Evolutionary conservation across 2,113 vertebrate genomes (phyloP), one percentile per base, ranked within the genome.

Genomic region (Embiotoca jacksoni): DNA sequence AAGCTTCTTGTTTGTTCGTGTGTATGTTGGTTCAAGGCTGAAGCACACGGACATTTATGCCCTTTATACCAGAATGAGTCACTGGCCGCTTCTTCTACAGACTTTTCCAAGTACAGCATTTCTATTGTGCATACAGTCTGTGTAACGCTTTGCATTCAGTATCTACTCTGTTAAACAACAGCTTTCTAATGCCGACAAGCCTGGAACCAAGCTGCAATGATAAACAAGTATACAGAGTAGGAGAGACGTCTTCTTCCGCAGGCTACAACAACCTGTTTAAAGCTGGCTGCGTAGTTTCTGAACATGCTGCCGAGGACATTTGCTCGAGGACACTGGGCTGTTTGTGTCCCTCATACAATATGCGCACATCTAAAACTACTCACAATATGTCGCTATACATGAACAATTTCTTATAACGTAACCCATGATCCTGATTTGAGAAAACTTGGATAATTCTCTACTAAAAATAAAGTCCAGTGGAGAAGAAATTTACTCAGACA

Each of bases 121-220:
- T 58, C 36, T 67, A 36, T 33, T 44, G 14, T 32, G 32, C 23
- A 6, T 16, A 61, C 3, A 7, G 55, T 41, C 72, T 53, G 58
- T n/a, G 16, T 55, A 79, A 59, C 16, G 30, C 31, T 63, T 62
- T 54, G n/a, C 49, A 46, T 75, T 68, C 32, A 35, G 15, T 7
- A n/a, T 59, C 52, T 47, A 10, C 47, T 64, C 23, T 54, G 33
- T 66, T 52, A 59, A 63, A 77, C 52, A 58, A 64, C 55, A 32
- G 10, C 46, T 64, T 54, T 58, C 47, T 47, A 32, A 69, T 50
- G 57, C 52, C 58, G 47, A 41, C 52, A 36, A 47, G 36, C 53
- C 15, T 41, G 31, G 31, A 68, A 39, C 31, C 47, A 44, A 5
- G 6, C 31, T 50, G 57, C 35, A 52, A 72, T 11, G 5, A n/a